These are phyloP conservation scores for Oreonectes daqikongensis DNA, from an alignment of 2,797 vertebrate species.

Conservation along the genomic window DNA sequence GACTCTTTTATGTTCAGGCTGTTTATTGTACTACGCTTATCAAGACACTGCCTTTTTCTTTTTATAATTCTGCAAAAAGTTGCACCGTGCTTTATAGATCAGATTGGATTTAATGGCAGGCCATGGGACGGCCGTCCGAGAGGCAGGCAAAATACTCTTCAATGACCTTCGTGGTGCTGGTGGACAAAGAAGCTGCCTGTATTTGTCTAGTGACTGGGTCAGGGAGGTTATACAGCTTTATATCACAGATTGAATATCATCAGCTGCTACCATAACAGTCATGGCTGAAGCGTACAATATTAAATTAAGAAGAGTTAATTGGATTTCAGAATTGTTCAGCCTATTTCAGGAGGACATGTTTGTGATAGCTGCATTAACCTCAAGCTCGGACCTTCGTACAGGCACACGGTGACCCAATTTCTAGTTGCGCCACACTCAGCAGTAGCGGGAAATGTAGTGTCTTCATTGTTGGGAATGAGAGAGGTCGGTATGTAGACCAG, in stretches of 20 bases:
- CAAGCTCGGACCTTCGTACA: neutral
- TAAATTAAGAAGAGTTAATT: neutral
- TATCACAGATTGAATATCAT: neutral
- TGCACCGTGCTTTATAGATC: neutral
- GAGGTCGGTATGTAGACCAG: neutral
- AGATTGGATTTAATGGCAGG: neutral
- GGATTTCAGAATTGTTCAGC: neutral
- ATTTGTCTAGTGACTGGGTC: neutral
- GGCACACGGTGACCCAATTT: constrained; percentile 1
- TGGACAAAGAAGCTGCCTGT: constrained; percentile 67
- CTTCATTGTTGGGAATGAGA: neutral
- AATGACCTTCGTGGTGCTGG: constrained; percentile 68
- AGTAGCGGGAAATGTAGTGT: neutral
- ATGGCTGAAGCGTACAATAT: neutral
- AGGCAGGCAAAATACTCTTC: constrained; percentile 75
- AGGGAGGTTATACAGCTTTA: neutral
- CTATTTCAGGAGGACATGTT: neutral
- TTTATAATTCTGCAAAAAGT: neutral
- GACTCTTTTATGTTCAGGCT: neutral
- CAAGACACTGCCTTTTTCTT: neutral
- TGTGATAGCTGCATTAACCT: neutral
- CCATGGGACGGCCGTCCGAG: constrained; percentile 44
- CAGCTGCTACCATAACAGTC: neutral
- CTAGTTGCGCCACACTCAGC: neutral
- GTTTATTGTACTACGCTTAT: neutral